A percentile compares a stretch with the other conserved stretches of the same genome.
Conservation (phyloP, 2,797 vertebrate genomes). For the Erithacus rubecula region DNA sequence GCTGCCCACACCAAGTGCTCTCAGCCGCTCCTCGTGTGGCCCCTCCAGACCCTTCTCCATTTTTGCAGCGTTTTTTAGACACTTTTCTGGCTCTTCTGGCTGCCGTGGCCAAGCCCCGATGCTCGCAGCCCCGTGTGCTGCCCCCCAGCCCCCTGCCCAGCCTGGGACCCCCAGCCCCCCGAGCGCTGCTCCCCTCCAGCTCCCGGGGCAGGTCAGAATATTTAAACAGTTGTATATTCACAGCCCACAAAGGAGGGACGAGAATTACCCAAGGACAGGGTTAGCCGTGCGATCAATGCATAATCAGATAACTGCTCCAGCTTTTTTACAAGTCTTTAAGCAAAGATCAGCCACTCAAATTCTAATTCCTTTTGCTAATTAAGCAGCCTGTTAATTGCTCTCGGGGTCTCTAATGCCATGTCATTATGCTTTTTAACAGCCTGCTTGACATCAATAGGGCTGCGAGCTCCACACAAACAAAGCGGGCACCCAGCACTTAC, state of each 20-base stretch:
- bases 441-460: conserved; percentile 83
- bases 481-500: conserved; percentile 77
- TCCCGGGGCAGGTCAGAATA: conserved; percentile 74
- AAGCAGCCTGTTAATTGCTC: conserved; percentile 92
- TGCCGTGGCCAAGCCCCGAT: neutral
- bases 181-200: conserved; percentile 52
- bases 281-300: conserved; percentile 80
- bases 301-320: conserved; percentile 82
- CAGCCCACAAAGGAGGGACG: conserved; percentile 62
- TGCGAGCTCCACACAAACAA: conserved; percentile 78
- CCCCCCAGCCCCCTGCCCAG: neutral
- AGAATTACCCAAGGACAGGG: conserved; percentile 76
- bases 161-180: neutral
- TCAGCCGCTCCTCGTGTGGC: neutral
- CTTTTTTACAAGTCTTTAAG: conserved; percentile 78
- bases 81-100: neutral
- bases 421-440: conserved; percentile 84
- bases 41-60: neutral
- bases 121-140: neutral
- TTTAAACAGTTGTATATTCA: conserved; percentile 79
- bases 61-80: neutral
- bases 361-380: conserved; percentile 87
- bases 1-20: rapidly evolving
- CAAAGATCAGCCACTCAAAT: conserved; percentile 85
- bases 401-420: conserved; percentile 84